These are phyloP conservation scores for Cremastinae sp. DNA, from an alignment of 2,888 invertebrate species.

Conservation along the genomic window DNA sequence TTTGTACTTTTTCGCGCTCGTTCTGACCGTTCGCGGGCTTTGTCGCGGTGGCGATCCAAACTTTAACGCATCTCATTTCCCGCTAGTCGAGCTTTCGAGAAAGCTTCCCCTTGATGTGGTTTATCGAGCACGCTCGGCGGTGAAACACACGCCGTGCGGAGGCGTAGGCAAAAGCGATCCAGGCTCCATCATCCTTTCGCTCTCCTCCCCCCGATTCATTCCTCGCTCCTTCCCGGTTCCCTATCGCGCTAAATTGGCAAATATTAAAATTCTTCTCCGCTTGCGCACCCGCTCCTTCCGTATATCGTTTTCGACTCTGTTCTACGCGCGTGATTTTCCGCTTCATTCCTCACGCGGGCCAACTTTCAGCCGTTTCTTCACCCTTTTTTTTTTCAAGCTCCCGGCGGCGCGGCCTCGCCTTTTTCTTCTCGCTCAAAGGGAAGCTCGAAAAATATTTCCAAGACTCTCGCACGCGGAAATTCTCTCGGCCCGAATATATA, in stretches of 20 bases:
- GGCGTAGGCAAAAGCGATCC: conserved; percentile 29
- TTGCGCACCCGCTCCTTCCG: conserved; percentile 28
- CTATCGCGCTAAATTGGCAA: conserved; percentile 73
- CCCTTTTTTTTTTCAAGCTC: conserved; percentile 62
- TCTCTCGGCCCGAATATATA: neutral
- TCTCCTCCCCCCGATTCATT: conserved; percentile 18
- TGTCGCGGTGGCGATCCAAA: conserved; percentile 41
- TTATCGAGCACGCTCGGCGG: conserved; percentile 68
- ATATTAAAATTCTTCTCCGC: conserved; percentile 76
- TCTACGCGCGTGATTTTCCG: conserved; percentile 61
- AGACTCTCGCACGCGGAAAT: neutral
- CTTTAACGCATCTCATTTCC: conserved; percentile 49
- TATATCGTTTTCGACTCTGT: conserved; percentile 39
- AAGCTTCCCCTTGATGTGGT: conserved; percentile 73
- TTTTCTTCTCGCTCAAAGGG: conserved; percentile 59
- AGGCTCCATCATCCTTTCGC: conserved; percentile 43
- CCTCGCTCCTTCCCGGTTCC: conserved; percentile 67
- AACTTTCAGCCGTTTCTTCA: conserved; percentile 57
- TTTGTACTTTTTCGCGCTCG: neutral
- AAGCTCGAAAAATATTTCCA: conserved; percentile 37
- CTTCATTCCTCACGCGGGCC: conserved; percentile 60
- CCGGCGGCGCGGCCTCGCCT: conserved; percentile 71
- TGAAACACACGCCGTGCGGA: conserved; percentile 28
- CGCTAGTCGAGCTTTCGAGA: conserved; percentile 18
- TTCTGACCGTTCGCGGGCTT: conserved; percentile 3